Evolutionary conservation across 2,888 invertebrate genomes (phyloP).

Genomic region (Patella ulyssiponensis): DNA sequence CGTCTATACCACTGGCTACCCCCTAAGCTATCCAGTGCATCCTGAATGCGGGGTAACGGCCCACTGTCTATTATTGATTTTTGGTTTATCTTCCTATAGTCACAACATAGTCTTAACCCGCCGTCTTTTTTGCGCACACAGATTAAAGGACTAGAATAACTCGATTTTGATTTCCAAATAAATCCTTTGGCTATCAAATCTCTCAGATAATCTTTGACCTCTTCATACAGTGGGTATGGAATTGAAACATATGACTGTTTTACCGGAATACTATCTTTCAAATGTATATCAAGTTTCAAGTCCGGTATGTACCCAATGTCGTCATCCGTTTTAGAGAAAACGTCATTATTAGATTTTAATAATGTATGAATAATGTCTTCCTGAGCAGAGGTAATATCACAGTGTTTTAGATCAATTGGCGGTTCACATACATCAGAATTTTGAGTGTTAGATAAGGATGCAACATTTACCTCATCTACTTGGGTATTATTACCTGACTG

Average conservation of each 20-base stretch:
- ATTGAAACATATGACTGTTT: slow-evolving; percentile 16
- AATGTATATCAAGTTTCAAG: slow-evolving; percentile 8
- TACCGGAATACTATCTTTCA: background rate
- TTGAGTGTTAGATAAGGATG: too few species aligned
- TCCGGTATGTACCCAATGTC: slow-evolving; percentile 14
- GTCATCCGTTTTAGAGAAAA: slow-evolving; percentile 11
- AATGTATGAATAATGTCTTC: background rate
- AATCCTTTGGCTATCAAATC: background rate
- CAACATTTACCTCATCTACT: background rate
- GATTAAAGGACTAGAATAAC: background rate
- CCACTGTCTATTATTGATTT: slow-evolving; percentile 3
- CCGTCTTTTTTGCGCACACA: slow-evolving; percentile 11
- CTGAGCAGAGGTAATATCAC: background rate
- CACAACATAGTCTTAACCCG: slow-evolving; percentile 13
- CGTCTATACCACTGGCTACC: slow-evolving; percentile 16
- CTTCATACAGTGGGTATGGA: slow-evolving; percentile 11
- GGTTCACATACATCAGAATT: background rate
- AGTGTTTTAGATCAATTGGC: background rate
- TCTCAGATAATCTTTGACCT: slow-evolving; percentile 21
- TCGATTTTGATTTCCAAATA: slow-evolving; percentile 1
- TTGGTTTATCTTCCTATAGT: slow-evolving; percentile 17
- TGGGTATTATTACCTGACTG: background rate
- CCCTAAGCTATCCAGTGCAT: slow-evolving; percentile 1
- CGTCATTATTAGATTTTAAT: background rate
- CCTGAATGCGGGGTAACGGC: background rate